Evolutionary conservation across 2,888 invertebrate genomes (phyloP).

Genomic region (Napeogenes sylphis): DNA sequence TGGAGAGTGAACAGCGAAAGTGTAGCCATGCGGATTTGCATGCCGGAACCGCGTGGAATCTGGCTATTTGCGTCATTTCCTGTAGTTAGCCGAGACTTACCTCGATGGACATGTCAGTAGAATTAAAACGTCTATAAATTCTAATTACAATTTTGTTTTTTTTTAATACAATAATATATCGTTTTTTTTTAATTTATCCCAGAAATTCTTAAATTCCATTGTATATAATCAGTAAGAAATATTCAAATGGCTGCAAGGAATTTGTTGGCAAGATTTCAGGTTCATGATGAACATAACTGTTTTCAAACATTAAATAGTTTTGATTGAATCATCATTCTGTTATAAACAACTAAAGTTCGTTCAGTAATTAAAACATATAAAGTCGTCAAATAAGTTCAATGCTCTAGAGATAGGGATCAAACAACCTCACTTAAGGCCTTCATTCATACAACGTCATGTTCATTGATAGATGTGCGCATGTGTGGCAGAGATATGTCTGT

Average conservation of each 20-base stretch:
- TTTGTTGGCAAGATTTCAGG: slow-evolving; percentile 2
- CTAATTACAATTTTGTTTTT: background rate
- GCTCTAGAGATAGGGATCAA: slow-evolving; percentile 49
- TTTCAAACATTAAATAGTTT: background rate
- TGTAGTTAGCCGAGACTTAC: slow-evolving; percentile 13
- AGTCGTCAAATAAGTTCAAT: slow-evolving; percentile 53
- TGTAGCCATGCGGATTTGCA: slow-evolving; percentile 45
- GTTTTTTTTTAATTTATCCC: too few relatives aligned
- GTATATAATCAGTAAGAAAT: background rate
- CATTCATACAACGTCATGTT: slow-evolving; percentile 60
- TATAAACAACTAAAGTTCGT: slow-evolving; percentile 2
- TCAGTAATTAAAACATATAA: slow-evolving; percentile 19
- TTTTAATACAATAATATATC: too few relatives aligned
- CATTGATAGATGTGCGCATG: slow-evolving; percentile 56
- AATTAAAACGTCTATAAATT: background rate
- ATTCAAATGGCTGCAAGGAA: background rate
- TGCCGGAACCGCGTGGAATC: slow-evolving; percentile 44
- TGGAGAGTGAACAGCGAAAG: slow-evolving; percentile 49
- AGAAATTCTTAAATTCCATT: too few relatives aligned
- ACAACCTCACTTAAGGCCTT: slow-evolving; percentile 64
- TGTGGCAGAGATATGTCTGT: slow-evolving; percentile 34
- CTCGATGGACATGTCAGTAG: background rate
- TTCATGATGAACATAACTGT: background rate
- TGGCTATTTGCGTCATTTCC: slow-evolving; percentile 45
- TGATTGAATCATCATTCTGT: background rate